A percentile compares a stretch with the other conserved stretches of the same genome.
Evolutionary conservation across 1,140 invertebrate genomes (phyloP).

Genomic region (Drosophila rhopaloa): DNA sequence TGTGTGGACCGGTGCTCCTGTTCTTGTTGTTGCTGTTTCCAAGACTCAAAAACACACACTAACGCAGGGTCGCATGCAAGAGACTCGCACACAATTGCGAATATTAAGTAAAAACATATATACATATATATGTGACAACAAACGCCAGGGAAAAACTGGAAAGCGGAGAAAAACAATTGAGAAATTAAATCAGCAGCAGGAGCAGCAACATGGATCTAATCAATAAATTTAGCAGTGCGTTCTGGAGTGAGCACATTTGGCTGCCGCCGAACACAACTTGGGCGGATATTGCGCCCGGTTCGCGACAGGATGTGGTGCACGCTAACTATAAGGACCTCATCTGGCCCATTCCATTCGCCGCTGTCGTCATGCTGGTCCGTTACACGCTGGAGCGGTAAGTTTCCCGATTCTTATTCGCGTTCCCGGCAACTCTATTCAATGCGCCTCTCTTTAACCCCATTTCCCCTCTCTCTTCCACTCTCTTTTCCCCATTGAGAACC

Average conservation of each 20-base stretch:
- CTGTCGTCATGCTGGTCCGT: constrained; percentile 90
- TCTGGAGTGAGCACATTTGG: constrained; percentile 94
- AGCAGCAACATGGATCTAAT: constrained; percentile 68
- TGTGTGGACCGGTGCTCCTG: constrained; percentile 18
- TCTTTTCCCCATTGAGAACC: constrained; percentile 42
- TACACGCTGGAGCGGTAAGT: constrained; percentile 92
- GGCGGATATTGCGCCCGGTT: constrained; percentile 92
- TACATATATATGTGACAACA: constrained; percentile 26
- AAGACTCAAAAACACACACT: constrained; percentile 4
- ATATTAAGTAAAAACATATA: constrained; percentile 1
- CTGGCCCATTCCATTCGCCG: constrained; percentile 92
- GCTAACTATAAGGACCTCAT: constrained; percentile 93
- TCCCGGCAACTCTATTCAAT: constrained; percentile 6
- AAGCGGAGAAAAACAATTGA: constrained; percentile 7
- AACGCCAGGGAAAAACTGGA: constrained; percentile 23
- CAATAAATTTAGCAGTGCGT: constrained; percentile 85
- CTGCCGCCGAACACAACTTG: constrained; percentile 95
- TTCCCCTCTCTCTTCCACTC: constrained; percentile 15
- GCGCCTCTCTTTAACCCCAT: constrained; percentile 11
- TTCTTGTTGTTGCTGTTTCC: constrained; percentile 14
- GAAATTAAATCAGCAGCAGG: constrained; percentile 8
- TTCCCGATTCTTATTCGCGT: background rate
- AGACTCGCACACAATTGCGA: background rate
- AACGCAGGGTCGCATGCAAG: constrained; percentile 10
- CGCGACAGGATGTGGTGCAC: constrained; percentile 91